phyloP scores from a whole-genome alignment of 1,140 invertebrate genomes.

The Tetraneura akinire region DNA sequence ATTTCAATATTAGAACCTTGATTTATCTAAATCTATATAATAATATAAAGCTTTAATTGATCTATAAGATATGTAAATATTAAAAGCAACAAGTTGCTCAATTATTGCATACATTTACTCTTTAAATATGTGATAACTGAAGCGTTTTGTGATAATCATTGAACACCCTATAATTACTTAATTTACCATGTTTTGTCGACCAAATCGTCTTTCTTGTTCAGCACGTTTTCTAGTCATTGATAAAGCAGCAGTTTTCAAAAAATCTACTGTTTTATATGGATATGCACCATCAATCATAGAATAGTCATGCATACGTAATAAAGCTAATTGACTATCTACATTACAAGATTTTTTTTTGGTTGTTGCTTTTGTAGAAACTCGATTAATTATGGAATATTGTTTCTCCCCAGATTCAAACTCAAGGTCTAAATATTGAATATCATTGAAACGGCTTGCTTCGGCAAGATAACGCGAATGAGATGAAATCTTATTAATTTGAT shows the following conservation, averaged over 20 bases:
- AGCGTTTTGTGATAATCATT: slow-evolving; percentile 26
- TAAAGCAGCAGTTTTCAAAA: slow-evolving; percentile 87
- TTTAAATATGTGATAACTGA: slow-evolving; percentile 27
- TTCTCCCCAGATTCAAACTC: slow-evolving; percentile 64
- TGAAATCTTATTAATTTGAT: slow-evolving; percentile 48
- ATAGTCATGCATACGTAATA: slow-evolving; percentile 35
- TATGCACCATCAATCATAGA: slow-evolving; percentile 58
- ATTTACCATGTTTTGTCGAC: slow-evolving; percentile 45
- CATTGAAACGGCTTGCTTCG: slow-evolving; percentile 56
- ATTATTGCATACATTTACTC: slow-evolving; percentile 16
- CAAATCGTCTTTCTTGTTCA: slow-evolving; percentile 64
- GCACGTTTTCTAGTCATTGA: slow-evolving; percentile 81
- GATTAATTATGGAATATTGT: slow-evolving; percentile 27
- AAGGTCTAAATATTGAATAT: slow-evolving; percentile 75
- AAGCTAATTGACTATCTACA: slow-evolving; percentile 44
- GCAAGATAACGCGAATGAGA: slow-evolving; percentile 37
- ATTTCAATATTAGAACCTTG: slow-evolving; percentile 13
- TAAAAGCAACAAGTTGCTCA: not conserved
- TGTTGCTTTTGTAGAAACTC: not conserved
- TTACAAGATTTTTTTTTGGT: slow-evolving; percentile 41
- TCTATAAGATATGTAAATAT: slow-evolving; percentile 38
- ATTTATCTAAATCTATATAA: not conserved
- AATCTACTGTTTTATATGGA: slow-evolving; percentile 88
- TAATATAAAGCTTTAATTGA: slow-evolving; percentile 29
- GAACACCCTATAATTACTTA: slow-evolving; percentile 25